These are phyloP conservation scores for Danaus plexippus DNA, from an alignment of 1,140 invertebrate species.

Conservation along the genomic window DNA sequence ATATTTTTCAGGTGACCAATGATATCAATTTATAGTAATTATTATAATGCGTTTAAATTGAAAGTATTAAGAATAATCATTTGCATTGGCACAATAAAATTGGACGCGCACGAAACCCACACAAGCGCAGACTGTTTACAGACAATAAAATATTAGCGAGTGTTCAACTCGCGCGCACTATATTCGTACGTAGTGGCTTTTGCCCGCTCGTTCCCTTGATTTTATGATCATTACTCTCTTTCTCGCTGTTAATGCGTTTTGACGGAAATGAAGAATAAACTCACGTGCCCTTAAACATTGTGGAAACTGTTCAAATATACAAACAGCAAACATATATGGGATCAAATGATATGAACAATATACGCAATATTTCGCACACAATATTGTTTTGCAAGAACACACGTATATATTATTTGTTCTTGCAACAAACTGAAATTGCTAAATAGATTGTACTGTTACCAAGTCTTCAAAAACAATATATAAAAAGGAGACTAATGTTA, in stretches of 20 bases:
- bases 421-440: too few species aligned
- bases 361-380: too few species aligned
- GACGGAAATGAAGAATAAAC: conserved; percentile 12
- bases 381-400: too few species aligned
- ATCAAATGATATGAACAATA: too few species aligned
- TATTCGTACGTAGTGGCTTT: conserved; percentile 45
- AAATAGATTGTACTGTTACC: too few species aligned
- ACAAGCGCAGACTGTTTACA: conserved; percentile 39
- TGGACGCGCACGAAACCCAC: conserved; percentile 19
- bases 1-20: not conserved
- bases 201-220: conserved; percentile 25
- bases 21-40: too few species aligned
- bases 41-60: not conserved
- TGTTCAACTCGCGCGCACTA: conserved; percentile 56
- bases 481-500: too few species aligned
- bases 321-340: too few species aligned
- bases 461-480: too few species aligned
- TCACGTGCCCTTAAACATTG: too few species aligned
- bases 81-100: conserved; percentile 23
- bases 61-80: conserved; percentile 17
- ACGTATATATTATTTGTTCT: too few species aligned
- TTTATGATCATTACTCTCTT: conserved; percentile 22
- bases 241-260: conserved; percentile 13
- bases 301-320: too few species aligned
- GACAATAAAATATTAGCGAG: conserved; percentile 56